Evolutionary conservation across 2,113 vertebrate species (phyloP).

Genomic region (Salvelinus alpinus): DNA sequence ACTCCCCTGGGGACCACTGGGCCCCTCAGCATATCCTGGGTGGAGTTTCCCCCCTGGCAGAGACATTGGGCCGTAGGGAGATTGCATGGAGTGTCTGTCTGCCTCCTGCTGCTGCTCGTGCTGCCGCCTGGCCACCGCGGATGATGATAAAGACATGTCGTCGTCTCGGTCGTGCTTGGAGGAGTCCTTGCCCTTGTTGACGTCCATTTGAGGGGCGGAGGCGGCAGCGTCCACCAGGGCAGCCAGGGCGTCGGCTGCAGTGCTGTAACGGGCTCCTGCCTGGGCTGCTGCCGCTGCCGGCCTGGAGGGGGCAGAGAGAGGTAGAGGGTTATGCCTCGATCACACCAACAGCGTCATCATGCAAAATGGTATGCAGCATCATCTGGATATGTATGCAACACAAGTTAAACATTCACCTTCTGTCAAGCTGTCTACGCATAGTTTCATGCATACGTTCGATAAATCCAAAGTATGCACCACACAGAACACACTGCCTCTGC

Average conservation of each 20-base stretch:
- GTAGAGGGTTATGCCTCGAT: not conserved
- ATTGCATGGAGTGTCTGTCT: slow-evolving; percentile 77
- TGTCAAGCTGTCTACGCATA: too few relatives aligned
- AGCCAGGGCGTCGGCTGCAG: slow-evolving; percentile 91
- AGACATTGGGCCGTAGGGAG: slow-evolving; percentile 63
- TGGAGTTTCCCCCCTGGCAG: slow-evolving; percentile 82
- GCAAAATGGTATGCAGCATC: too few relatives aligned
- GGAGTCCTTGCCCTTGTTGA: slow-evolving; percentile 48
- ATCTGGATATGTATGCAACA: too few relatives aligned
- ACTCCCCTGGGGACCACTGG: slow-evolving; percentile 41
- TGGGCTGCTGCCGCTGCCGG: slow-evolving; percentile 62
- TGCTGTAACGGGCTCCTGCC: slow-evolving; percentile 87
- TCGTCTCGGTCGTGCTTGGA: slow-evolving; percentile 87
- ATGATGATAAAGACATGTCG: slow-evolving; percentile 61
- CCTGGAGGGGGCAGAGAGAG: slow-evolving; percentile 51
- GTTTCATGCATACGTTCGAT: too few relatives aligned
- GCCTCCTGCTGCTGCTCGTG: slow-evolving; percentile 78
- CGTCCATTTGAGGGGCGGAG: slow-evolving; percentile 93
- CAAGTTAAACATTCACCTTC: too few relatives aligned
- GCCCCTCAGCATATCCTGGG: slow-evolving; percentile 81
- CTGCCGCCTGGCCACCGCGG: slow-evolving; percentile 62
- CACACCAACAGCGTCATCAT: too few relatives aligned
- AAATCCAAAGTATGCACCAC: too few relatives aligned
- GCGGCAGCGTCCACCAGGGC: slow-evolving; percentile 94
- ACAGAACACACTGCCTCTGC: too few relatives aligned